Percentiles rank a stretch among this genome's conserved stretches.
Evolutionary conservation across 23 tunicate genomes (phyloP).

Genomic region (Phallusia fumigata): DNA sequence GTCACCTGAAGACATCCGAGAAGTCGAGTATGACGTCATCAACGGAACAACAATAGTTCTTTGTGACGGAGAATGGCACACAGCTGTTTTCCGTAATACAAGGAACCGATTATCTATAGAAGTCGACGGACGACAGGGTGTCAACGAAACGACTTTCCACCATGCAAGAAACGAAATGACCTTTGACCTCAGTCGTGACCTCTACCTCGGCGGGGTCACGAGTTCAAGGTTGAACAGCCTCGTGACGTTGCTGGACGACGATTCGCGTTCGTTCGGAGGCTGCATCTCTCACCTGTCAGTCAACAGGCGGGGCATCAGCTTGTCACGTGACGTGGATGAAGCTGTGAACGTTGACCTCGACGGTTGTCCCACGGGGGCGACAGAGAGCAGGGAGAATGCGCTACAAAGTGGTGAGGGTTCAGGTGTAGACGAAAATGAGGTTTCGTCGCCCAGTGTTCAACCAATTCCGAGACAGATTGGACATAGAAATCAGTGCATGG

Average conservation of each 20-base stretch:
- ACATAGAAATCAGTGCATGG: slow-evolving; percentile 28
- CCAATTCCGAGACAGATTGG: neutral
- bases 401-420: slow-evolving; percentile 16
- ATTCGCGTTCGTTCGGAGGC: slow-evolving; percentile 76
- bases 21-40: slow-evolving; percentile 15
- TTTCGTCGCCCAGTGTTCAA: neutral
- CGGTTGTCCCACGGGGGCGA: slow-evolving; percentile 75
- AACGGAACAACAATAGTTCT: neutral
- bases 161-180: neutral
- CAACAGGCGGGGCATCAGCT: slow-evolving; percentile 24
- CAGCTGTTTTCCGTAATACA: slow-evolving; percentile 26
- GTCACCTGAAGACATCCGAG: slow-evolving; percentile 8
- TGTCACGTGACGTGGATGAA: slow-evolving; percentile 26
- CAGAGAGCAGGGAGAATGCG: neutral
- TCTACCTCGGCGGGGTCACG: slow-evolving; percentile 82
- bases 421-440: slow-evolving; percentile 14
- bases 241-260: slow-evolving; percentile 49
- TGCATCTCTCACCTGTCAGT: slow-evolving; percentile 62
- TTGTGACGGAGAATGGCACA: slow-evolving; percentile 90
- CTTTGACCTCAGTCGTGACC: slow-evolving; percentile 22
- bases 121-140: slow-evolving; percentile 20
- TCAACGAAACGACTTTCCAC: neutral
- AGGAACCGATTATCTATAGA: slow-evolving; percentile 15
- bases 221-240: slow-evolving; percentile 24
- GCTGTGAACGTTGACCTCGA: slow-evolving; percentile 83